Conservation (phyloP, 2,797 vertebrate genomes). For the Gila robusta region DNA sequence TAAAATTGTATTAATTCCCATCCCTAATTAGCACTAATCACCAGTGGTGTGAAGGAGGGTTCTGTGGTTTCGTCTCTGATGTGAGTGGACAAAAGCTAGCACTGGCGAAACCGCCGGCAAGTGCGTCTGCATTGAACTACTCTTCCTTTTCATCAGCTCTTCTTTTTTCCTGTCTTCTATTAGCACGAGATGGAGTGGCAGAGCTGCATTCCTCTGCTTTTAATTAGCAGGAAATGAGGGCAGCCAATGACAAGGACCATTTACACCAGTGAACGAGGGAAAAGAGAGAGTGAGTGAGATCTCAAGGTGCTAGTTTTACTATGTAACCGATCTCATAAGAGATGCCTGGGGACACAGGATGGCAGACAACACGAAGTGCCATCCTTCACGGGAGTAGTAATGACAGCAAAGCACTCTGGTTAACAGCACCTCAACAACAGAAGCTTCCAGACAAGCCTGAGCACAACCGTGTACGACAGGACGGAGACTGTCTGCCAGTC, state of each 20-base stretch:
- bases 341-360: slow-evolving; percentile 49
- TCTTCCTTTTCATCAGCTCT: not conserved
- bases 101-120: not conserved
- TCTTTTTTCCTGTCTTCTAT: slow-evolving; percentile 3
- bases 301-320: slow-evolving; percentile 50
- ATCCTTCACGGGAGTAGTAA: slow-evolving; percentile 40
- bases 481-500: not conserved
- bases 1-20: no score
- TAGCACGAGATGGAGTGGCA: not conserved
- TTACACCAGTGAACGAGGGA: slow-evolving; percentile 62
- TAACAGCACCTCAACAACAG: slow-evolving; percentile 40
- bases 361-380: slow-evolving; percentile 37
- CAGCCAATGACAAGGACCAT: slow-evolving; percentile 63
- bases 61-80: not conserved
- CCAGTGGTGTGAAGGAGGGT: not conserved
- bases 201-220: slow-evolving; percentile 39
- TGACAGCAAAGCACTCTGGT: slow-evolving; percentile 28
- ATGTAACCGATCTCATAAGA: slow-evolving; percentile 54
- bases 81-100: slow-evolving; percentile 22
- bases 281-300: slow-evolving; percentile 36
- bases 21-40: not conserved
- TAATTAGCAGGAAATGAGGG: slow-evolving; percentile 70
- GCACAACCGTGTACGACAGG: slow-evolving; percentile 3
- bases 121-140: not conserved
- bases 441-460: slow-evolving; percentile 30